Evolutionary conservation across 1,140 invertebrate genomes (phyloP).

Genomic region (Psilanteris sp.): DNA sequence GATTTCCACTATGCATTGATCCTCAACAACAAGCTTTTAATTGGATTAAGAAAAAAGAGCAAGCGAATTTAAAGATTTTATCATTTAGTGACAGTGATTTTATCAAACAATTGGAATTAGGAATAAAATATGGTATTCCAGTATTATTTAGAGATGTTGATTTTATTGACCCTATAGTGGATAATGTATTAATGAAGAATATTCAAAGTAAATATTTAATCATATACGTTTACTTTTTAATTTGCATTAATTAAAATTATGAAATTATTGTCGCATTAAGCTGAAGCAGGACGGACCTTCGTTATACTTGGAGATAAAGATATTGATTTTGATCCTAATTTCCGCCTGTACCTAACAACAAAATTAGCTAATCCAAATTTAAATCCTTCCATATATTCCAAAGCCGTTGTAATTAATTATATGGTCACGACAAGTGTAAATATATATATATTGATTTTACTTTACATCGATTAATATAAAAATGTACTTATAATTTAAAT

Average conservation of each 20-base stretch:
- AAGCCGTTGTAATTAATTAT: slow-evolving; percentile 93
- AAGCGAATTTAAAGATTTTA: slow-evolving; percentile 88
- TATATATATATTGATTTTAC: slow-evolving; percentile 7
- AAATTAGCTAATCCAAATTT: slow-evolving; percentile 93
- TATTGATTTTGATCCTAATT: slow-evolving; percentile 92
- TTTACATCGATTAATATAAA: no score
- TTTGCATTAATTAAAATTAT: no score
- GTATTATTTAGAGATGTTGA: slow-evolving; percentile 94
- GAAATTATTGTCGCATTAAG: no score
- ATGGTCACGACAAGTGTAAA: slow-evolving; percentile 88
- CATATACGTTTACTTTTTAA: no score
- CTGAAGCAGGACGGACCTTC: slow-evolving; percentile 85
- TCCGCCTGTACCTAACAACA: slow-evolving; percentile 92
- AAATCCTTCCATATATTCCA: slow-evolving; percentile 90
- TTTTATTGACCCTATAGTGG: slow-evolving; percentile 93
- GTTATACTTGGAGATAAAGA: slow-evolving; percentile 92
- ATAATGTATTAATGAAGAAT: slow-evolving; percentile 93
- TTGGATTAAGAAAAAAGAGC: slow-evolving; percentile 93
- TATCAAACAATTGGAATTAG: slow-evolving; percentile 91
- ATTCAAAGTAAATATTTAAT: slow-evolving; percentile 83
- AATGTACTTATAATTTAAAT: no score
- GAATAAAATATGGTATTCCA: slow-evolving; percentile 92
- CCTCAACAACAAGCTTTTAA: slow-evolving; percentile 92
- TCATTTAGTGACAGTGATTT: slow-evolving; percentile 92
- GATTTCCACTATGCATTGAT: slow-evolving; percentile 94